Conservation (phyloP, 2,888 invertebrate genomes). For the Acanthosepion pharaonis region DNA sequence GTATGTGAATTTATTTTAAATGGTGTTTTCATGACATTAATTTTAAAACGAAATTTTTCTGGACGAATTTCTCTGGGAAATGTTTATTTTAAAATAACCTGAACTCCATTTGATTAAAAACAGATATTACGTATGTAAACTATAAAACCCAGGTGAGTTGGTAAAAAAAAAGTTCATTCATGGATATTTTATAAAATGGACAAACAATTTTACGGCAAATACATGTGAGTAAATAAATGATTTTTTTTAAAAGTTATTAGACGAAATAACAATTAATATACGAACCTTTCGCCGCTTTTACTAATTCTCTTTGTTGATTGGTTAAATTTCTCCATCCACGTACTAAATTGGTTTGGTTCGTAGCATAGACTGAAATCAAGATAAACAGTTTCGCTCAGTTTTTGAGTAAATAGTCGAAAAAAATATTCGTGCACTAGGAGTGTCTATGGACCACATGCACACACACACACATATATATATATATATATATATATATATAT, state of each 20-base stretch:
- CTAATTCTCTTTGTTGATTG: slow-evolving; percentile 42
- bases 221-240: too few relatives aligned
- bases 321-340: slow-evolving; percentile 46
- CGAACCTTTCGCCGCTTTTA: slow-evolving; percentile 34
- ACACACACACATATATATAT: background rate
- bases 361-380: slow-evolving; percentile 44
- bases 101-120: too few relatives aligned
- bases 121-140: too few relatives aligned
- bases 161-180: too few relatives aligned
- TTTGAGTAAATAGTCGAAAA: background rate
- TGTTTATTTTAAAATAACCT: too few relatives aligned
- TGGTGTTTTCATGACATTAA: too few relatives aligned
- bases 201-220: too few relatives aligned
- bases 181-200: too few relatives aligned
- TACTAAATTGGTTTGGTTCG: slow-evolving; percentile 42
- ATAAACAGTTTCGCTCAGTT: background rate
- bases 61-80: too few relatives aligned
- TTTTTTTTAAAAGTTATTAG: background rate
- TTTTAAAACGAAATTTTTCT: too few relatives aligned
- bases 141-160: too few relatives aligned
- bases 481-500: background rate
- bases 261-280: slow-evolving; percentile 17
- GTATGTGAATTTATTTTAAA: too few relatives aligned
- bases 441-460: background rate
- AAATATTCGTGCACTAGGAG: background rate